Evolutionary conservation across 2,888 invertebrate species (phyloP).

Genomic region (Limnephilus auricula): DNA sequence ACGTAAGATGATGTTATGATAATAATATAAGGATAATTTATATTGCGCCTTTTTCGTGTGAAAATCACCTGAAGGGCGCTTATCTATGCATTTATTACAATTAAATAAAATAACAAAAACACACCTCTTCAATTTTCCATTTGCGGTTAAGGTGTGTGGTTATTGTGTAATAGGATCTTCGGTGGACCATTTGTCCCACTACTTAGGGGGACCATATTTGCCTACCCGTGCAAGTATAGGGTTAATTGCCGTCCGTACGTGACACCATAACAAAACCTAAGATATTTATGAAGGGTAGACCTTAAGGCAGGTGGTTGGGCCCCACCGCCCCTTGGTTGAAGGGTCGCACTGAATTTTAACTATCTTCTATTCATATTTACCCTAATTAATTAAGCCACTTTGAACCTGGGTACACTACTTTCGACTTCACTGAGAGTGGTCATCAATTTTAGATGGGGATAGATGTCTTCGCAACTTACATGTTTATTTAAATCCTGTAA

Average conservation of each 20-base stretch:
- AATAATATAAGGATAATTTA: too few species aligned
- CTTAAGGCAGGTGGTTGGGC: constrained; percentile 17
- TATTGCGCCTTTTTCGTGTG: too few species aligned
- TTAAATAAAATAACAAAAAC: not conserved
- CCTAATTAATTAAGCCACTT: constrained; percentile 54
- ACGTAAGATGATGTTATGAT: not conserved
- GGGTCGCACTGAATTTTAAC: constrained; percentile 48
- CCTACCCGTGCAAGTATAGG: constrained; percentile 24
- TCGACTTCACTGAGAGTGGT: not conserved
- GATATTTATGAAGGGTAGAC: constrained; percentile 56
- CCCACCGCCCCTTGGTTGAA: constrained; percentile 11
- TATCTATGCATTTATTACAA: not conserved
- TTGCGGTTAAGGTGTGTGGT: constrained; percentile 2
- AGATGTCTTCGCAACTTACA: not conserved
- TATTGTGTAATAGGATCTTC: constrained; percentile 21
- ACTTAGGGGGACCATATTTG: constrained; percentile 23
- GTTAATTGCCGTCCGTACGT: constrained; percentile 51
- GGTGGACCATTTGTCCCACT: constrained; percentile 14
- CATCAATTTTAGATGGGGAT: not conserved
- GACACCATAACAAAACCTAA: constrained; percentile 50
- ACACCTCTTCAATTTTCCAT: not conserved
- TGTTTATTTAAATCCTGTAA: not conserved
- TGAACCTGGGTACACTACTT: constrained; percentile 36
- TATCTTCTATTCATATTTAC: constrained; percentile 50
- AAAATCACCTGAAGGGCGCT: too few species aligned